Percentiles rank a stretch among this genome's conserved stretches.
These are phyloP conservation scores for Dexiosoma caninum DNA, from an alignment of 2,888 invertebrate species.

Conservation along the genomic window DNA sequence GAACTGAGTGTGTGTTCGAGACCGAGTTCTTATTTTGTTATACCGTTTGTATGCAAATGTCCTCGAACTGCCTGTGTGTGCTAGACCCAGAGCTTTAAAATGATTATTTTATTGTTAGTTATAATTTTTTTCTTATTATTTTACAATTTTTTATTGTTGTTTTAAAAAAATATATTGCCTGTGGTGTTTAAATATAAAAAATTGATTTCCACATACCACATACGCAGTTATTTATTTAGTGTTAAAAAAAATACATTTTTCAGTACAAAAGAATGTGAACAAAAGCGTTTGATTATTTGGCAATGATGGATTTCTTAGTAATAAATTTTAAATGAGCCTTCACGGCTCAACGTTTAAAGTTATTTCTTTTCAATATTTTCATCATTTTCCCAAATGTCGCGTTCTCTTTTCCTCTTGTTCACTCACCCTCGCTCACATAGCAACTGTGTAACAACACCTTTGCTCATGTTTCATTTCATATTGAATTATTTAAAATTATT, in stretches of 20 bases:
- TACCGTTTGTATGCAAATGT: constrained; percentile 3
- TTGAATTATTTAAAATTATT: too few relatives aligned
- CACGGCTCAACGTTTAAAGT: constrained; percentile 43
- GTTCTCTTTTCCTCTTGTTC: not conserved
- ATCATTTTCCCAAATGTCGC: too few relatives aligned
- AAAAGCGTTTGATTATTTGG: constrained; percentile 14
- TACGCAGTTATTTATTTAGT: too few relatives aligned
- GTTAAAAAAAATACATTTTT: not conserved
- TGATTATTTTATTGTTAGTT: not conserved
- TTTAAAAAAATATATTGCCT: too few relatives aligned
- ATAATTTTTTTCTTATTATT: not conserved
- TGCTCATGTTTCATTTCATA: too few relatives aligned
- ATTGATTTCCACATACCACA: too few relatives aligned
- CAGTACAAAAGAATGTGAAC: not conserved
- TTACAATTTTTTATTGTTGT: not conserved
- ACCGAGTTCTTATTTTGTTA: constrained; percentile 31
- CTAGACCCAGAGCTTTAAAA: constrained; percentile 47
- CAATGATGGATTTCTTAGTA: constrained; percentile 53
- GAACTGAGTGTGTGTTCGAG: not conserved
- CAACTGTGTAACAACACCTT: too few relatives aligned
- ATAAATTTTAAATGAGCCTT: constrained; percentile 58
- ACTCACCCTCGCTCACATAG: too few relatives aligned
- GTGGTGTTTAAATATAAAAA: not conserved
- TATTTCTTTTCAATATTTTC: constrained; percentile 24
- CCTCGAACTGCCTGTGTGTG: not conserved